Conservation (phyloP, 2,113 vertebrate species). For the Lethenteron camtschaticum region DNA sequence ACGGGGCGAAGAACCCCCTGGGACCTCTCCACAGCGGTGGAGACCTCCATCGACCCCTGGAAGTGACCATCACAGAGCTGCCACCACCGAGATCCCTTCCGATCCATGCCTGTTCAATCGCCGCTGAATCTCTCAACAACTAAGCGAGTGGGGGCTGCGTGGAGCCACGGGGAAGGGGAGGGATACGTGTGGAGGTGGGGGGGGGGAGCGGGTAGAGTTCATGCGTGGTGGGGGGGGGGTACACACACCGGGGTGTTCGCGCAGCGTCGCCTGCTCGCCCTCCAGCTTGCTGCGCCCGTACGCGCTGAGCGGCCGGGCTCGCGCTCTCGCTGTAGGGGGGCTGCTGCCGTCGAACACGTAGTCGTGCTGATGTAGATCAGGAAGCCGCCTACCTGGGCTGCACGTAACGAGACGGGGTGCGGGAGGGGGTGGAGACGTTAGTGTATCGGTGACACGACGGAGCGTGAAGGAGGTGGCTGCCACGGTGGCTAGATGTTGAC, state of each 20-base stretch:
- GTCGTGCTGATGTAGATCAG: constrained; percentile 83
- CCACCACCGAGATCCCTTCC: too few relatives aligned
- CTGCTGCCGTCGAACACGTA: constrained; percentile 80
- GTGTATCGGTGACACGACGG: too few relatives aligned
- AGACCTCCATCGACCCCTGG: too few relatives aligned
- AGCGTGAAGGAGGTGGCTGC: too few relatives aligned
- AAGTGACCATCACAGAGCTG: too few relatives aligned
- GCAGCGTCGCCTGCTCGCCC: constrained; percentile 52
- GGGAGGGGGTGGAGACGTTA: too few relatives aligned
- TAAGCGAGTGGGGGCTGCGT: background rate
- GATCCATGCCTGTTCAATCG: too few relatives aligned
- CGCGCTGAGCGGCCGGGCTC: constrained; percentile 55
- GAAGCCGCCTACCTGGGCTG: constrained; percentile 38
- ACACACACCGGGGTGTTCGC: constrained; percentile 50
- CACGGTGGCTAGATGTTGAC: too few relatives aligned
- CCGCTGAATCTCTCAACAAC: background rate
- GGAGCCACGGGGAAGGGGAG: background rate
- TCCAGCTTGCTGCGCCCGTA: constrained; percentile 80
- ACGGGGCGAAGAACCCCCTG: too few relatives aligned
- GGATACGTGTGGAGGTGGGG: background rate
- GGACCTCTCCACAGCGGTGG: too few relatives aligned
- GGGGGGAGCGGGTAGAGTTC: background rate
- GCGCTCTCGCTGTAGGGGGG: constrained; percentile 80
- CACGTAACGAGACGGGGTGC: too few relatives aligned
- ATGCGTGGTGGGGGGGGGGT: background rate